Base-by-base conservation (phyloP, 1,140 invertebrate genomes). In the Neodiprion virginianus region DNA sequence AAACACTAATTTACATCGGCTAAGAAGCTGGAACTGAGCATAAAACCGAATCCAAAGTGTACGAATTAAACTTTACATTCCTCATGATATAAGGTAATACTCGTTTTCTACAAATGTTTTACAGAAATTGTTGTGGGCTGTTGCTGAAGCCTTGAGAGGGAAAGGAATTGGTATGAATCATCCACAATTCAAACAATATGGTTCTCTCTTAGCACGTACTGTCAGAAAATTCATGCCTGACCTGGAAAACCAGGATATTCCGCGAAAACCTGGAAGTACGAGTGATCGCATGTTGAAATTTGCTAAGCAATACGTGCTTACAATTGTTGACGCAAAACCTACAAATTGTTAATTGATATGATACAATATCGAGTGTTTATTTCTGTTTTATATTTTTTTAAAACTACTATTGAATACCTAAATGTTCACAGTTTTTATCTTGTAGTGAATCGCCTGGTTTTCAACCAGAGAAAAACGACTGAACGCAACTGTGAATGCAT, bases 81-180 rank as follows among this genome's bases (percentile, higher is more conserved):
- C 28, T 1, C 28, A 67, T 21, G 69, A 71, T 49, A 23, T 5
- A 71, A 50, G 23, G 48, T 17, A 50, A 21, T 75, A 48, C 17
- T 47, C 74, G 69, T 71, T 77, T 71, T 76, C 83, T 40, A 40
- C 28, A 40, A 40, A 40, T 40, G 4, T 75, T 75, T 90, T 86
- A 69, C 79, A 93, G 93, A 94, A 94, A 89, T 85, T 94, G 70
- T 82, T 93, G 12, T 94, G 92, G 92, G 93, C 93, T 0, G 91
- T 94, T 61, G 90, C 92, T 1, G 91, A 93, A 80, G 92, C 92
- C 0, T 83, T 94, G 21, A 87, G 91, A 47, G 83, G 85, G 21
- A 91, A 91, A 85, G 92, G 92, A n/a, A 91, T 93, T 77, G 88
- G 88, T 1, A 90, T 92, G 87, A 89, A 84, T 5, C 91, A 93